phyloP scores from a whole-genome alignment of 2,797 vertebrate genomes.

The Ctenopoma kingsleyae region DNA sequence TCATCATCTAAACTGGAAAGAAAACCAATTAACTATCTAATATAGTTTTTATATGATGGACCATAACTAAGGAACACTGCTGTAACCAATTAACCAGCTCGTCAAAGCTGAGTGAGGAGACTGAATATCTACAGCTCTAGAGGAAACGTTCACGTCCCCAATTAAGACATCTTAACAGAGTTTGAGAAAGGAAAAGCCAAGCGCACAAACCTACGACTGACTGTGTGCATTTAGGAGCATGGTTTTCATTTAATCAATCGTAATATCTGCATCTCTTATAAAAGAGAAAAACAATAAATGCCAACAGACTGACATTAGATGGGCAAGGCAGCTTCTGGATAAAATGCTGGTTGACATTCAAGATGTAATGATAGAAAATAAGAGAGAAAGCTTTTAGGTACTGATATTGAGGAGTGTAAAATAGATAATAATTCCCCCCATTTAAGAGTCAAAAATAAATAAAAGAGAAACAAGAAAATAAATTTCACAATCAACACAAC shows the following conservation, averaged over 20 bases:
- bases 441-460: slow-evolving; percentile 79
- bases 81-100: slow-evolving; percentile 30
- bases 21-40: slow-evolving; percentile 46
- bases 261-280: slow-evolving; percentile 67
- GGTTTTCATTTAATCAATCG: slow-evolving; percentile 68
- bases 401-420: slow-evolving; percentile 83
- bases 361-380: slow-evolving; percentile 62
- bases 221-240: slow-evolving; percentile 63
- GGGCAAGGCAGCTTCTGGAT: slow-evolving; percentile 86
- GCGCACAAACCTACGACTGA: slow-evolving; percentile 55
- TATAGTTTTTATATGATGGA: slow-evolving; percentile 29
- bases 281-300: slow-evolving; percentile 52
- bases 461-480: slow-evolving; percentile 66
- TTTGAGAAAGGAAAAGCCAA: slow-evolving; percentile 62
- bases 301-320: slow-evolving; percentile 69
- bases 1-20: slow-evolving; percentile 39
- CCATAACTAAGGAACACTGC: slow-evolving; percentile 43
- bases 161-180: slow-evolving; percentile 70
- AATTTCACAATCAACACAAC: slow-evolving; percentile 68
- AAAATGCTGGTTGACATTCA: slow-evolving; percentile 84
- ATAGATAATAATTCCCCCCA: slow-evolving; percentile 64
- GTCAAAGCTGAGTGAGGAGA: slow-evolving; percentile 24
- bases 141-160: slow-evolving; percentile 40
- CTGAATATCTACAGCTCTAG: slow-evolving; percentile 29
- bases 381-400: slow-evolving; percentile 67